Base-by-base conservation (phyloP, 2,797 vertebrate genomes). In the Argyrosomus regius region DNA sequence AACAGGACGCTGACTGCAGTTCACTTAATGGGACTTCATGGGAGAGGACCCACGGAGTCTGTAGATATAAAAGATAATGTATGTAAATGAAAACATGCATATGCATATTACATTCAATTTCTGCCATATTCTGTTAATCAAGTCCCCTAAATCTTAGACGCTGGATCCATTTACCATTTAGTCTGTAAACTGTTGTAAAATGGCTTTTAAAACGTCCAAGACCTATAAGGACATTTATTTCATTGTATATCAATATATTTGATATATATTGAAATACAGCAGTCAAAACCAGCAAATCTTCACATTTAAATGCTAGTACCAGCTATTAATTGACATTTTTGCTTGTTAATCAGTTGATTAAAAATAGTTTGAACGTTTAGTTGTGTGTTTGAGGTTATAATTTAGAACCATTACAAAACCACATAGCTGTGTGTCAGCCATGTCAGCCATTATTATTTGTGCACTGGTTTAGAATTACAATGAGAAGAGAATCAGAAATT, bases 401-500 rank as follows among this genome's bases (percentile, higher is more conserved):
- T 31, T 18, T 46, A 43, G 1, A 64, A 43, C 10, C 18, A 35
- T 16, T 49, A 11, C 49, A 48, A 62, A 73, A 20, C 13, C 13
- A 48, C 28, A 35, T 0, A 17, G 18, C 12, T 50, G 14, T 8
- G 14, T 48, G 28, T 22, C 22, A 43, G 2, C 24, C 56, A 26
- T 48, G 11, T 10, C 24, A 3, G 35, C 0, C 20, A 20, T 39
- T 26, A 6, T 13, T 39, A 46, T 61, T 26, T 6, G n/a, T 35
- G 35, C 48, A 16, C 5, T 13, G 46, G 39, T 64, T 57, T 31
- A 35, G 18, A 63, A 52, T 41, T 22, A 12, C 53, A 31, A 26
- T 46, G 9, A 74, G 10, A 71, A 57, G 20, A 52, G 28, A 78
- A 3, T 41, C 17, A 63, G n/a, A 54, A 62, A 63, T 3, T 66